Evolutionary conservation across 2,888 invertebrate species (phyloP), one percentile per base, ranked within the genome.

Genomic region (Phanerotoma sp.): DNA sequence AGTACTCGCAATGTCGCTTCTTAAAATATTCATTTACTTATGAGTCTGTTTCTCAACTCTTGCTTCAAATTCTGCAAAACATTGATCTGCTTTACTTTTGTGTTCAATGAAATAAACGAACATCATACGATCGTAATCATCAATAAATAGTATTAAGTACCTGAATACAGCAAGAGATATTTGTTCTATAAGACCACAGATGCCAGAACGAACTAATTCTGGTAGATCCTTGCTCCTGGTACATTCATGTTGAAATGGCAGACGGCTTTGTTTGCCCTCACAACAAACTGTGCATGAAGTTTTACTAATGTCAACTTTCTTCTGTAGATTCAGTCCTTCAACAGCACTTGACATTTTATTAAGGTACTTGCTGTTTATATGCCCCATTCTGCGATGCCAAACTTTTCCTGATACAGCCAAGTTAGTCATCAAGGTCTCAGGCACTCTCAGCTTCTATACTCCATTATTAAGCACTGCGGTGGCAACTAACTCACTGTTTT

Each of bases 101-200:
- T 47, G 4, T 22, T 32, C 32, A 4, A 50, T 11, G 18, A 55
- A 55, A 20, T 20, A 50, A 22, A 46, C 7, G 13, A 35, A 45
- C 18, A 33, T 33, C n/a, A 40, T 22, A 13, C 15, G 15, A 4
- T 45, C 46, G 25, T 11, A 50, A n/a, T 55, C 54, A 22, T 55
- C 55, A 13, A 45, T 42, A n/a, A 51, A 33, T 4, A 50, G 16
- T 3, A 51, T 10, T 13, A 51, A 51, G 9, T 51, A 55, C 5
- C 16, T 25, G 9, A 51, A 55, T 2, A 33, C 51, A 9, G 32
- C 41, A 6, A 51, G 4, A 4, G 51, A 51, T 1, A 5, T 9
- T 5, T 20, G n/a, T 16, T 51, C 41, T 46, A 55, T 46, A 33
- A 51, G 56, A 0, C 56, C 51, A 18, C 56, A 52, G 4, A 51